These are phyloP conservation scores for Drosophila atripex DNA, from an alignment of 2,888 invertebrate species.

Conservation along the genomic window DNA sequence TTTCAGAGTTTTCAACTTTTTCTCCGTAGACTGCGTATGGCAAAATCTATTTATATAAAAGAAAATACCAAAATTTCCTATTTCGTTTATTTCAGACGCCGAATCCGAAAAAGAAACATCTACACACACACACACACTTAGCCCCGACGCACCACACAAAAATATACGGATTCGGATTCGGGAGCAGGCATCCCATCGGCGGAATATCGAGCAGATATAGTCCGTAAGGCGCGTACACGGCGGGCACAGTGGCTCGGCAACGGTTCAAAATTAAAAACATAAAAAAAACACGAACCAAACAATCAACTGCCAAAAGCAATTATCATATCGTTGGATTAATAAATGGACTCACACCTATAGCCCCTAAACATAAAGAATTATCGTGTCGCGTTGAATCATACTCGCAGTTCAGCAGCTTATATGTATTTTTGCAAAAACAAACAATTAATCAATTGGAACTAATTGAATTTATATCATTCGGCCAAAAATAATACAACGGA, in stretches of 20 bases:
- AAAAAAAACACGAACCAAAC: background rate
- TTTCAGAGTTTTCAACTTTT: conserved; percentile 59
- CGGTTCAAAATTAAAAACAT: background rate
- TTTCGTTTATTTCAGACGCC: conserved; percentile 77
- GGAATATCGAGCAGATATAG: conserved; percentile 60
- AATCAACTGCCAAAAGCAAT: conserved; percentile 25
- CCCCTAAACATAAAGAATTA: conserved; percentile 12
- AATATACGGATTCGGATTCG: conserved; percentile 47
- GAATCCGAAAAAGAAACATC: conserved; percentile 37
- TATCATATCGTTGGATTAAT: conserved; percentile 30
- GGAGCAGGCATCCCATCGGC: conserved; percentile 56
- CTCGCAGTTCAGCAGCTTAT: conserved; percentile 16
- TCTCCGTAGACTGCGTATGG: conserved; percentile 76
- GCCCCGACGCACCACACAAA: conserved; percentile 36
- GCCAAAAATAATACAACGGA: conserved; percentile 21
- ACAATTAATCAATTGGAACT: conserved; percentile 49
- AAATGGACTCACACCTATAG: conserved; percentile 25
- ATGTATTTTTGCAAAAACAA: conserved; percentile 21
- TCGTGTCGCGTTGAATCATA: conserved; percentile 18
- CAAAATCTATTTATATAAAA: conserved; percentile 80
- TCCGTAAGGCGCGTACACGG: conserved; percentile 59
- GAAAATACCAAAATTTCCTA: conserved; percentile 80
- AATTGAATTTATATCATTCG: conserved; percentile 31
- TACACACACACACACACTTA: conserved; percentile 32
- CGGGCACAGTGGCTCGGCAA: conserved; percentile 55